These are phyloP conservation scores for Trachymyrmex cornetzi DNA, from an alignment of 1,140 invertebrate genomes.

Conservation along the genomic window DNA sequence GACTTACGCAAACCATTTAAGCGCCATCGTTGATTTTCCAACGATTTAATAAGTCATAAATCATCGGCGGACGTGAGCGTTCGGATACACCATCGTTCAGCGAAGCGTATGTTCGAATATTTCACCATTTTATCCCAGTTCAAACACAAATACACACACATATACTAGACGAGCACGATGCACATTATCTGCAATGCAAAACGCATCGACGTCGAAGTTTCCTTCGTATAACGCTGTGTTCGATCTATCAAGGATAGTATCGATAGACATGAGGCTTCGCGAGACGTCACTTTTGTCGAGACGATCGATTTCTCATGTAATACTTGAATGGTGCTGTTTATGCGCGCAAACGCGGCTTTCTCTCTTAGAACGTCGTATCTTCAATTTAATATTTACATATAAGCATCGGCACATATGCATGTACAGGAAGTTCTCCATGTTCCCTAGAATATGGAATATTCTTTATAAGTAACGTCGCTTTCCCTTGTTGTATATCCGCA, in stretches of 20 bases:
- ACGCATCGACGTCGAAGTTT: constrained; percentile 24
- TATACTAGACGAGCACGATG: not conserved
- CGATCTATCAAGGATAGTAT: constrained; percentile 17
- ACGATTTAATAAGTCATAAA: constrained; percentile 55
- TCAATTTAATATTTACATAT: constrained; percentile 50
- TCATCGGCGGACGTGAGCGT: constrained; percentile 17
- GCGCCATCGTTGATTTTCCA: constrained; percentile 10
- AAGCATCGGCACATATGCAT: constrained; percentile 29
- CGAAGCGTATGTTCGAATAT: constrained; percentile 19
- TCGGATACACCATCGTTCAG: constrained; percentile 6
- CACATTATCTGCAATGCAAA: constrained; percentile 56
- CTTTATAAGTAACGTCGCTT: constrained; percentile 2
- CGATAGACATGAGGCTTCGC: not conserved
- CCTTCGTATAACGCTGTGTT: not conserved
- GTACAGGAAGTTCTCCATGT: not conserved
- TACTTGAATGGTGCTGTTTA: constrained; percentile 42
- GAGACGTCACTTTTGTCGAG: constrained; percentile 40
- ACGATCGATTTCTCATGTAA: constrained; percentile 44
- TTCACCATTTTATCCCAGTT: constrained; percentile 16
- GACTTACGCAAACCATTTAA: constrained; percentile 25
- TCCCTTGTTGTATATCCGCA: not conserved
- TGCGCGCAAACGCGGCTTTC: not conserved
- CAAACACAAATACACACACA: not conserved
- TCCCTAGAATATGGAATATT: constrained; percentile 18
- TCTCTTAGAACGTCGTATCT: constrained; percentile 22